Evolutionary conservation across 2,797 vertebrate genomes (phyloP), one percentile per base, ranked within the genome.

Genomic region (Euphonia xanthogaster): DNA sequence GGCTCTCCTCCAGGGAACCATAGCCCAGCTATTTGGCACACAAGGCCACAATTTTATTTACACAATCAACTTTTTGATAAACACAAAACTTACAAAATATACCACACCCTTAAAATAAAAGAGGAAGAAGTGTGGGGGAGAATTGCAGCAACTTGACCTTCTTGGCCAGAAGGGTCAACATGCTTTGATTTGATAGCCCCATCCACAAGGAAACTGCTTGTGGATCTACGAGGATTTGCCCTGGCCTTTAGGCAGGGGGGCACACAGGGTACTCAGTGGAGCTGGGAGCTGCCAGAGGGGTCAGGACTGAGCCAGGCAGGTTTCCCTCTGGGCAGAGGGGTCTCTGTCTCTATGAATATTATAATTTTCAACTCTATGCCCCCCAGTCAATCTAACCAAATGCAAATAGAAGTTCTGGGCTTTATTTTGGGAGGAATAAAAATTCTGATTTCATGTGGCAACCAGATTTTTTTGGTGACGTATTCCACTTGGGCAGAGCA

Each of bases 51-150:
- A 97, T 94, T 92, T 94, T 96, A 91, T 96, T 96, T 97, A 97
- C 87, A 96, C 94, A 97, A 96, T 96, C 96, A 93, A 91, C 71
- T 67, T 94, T 95, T 94, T 91, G 92, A 97, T 96, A 96, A 97
- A 97, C 78, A 84, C 7, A 94, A 91, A 96, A 95, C 93, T 91
- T 97, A 93, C 82, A 93, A 88, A 95, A 93, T 77, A 91, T 16
- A 91, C 94, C 93, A 71, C 90, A 0, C 95, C 91, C 92, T 78
- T 86, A 63, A 91, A 94, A 93, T 78, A 93, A 87, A 90, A 90
- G 82, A 82, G 63, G 35, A 48, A 79, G 88, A 88, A 18, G 39
- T 3, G 24, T 3, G 5, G 6, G 50, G 39, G 13, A 89, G 62
- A 90, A 77, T 30, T 73, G 37, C 33, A 40, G 76, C 65, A 81